Evolutionary conservation across 1,140 invertebrate genomes (phyloP).

Genomic region (Lasioglossum albipes): DNA sequence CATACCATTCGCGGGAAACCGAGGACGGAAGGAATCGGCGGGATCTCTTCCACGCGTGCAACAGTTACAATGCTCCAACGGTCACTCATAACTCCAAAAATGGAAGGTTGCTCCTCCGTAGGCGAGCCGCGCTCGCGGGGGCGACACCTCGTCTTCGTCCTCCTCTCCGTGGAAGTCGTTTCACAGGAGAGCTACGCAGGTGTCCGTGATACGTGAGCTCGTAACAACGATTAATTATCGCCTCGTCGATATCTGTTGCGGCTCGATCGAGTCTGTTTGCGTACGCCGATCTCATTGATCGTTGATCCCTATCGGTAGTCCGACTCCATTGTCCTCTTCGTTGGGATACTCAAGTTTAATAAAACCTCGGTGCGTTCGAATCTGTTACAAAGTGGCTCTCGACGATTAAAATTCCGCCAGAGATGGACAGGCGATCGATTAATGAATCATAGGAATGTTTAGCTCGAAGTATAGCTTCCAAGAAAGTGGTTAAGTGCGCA

Average conservation of each 20-base stretch:
- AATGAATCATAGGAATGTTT: background rate
- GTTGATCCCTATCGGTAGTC: background rate
- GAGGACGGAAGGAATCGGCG: slow-evolving; percentile 49
- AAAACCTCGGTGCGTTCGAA: background rate
- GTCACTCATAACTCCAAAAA: slow-evolving; percentile 56
- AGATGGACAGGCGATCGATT: background rate
- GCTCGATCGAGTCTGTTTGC: background rate
- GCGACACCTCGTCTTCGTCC: slow-evolving; percentile 59
- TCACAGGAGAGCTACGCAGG: slow-evolving; percentile 28
- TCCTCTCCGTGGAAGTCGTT: slow-evolving; percentile 35
- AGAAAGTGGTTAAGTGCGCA: background rate
- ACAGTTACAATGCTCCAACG: slow-evolving; percentile 23
- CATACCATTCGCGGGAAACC: slow-evolving; percentile 11
- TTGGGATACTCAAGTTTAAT: background rate
- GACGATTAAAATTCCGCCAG: background rate
- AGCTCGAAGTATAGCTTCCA: background rate
- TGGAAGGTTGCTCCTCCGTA: slow-evolving; percentile 66
- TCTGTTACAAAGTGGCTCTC: background rate
- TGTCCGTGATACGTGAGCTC: slow-evolving; percentile 23
- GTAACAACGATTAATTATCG: slow-evolving; percentile 3
- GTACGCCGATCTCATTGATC: background rate
- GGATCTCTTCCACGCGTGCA: background rate
- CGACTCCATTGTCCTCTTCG: background rate
- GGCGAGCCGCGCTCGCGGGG: slow-evolving; percentile 64
- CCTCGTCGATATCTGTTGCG: background rate